Base-by-base conservation (phyloP, 2,113 vertebrate species). In the Mesoclemmys tuberculata region DNA sequence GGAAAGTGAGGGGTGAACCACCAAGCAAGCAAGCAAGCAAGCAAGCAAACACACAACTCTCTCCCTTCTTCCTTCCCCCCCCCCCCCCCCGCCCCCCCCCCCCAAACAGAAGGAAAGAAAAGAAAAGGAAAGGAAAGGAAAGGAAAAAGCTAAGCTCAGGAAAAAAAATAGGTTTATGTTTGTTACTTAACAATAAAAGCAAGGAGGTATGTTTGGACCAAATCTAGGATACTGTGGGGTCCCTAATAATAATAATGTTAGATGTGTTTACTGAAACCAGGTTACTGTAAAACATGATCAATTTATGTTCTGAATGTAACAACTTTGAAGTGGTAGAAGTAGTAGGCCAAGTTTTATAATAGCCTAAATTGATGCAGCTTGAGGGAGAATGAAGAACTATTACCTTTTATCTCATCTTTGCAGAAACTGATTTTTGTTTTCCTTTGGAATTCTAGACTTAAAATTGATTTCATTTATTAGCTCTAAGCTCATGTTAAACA, bases 391-490 rank as follows among this genome's bases (percentile, higher is more conserved):
- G 26, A 82, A 71, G 91, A 87, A 82, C 56, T 49, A 71, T 80
- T 94, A 93, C 52, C 52, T 4, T 91, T 46, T 91, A 71, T 87
- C 80, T 94, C 82, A 88, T 93, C 88, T 64, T 35, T 90, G 52
- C 61, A n/a, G 52, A 56, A 96, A 95, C 84, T 0, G 0, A 93
- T 96, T 93, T 90, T 29, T 77, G 41, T 77, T 85, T 94, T 97
- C 95, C 75, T 96, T 94, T 94, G 90, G 29, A 81, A 82, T 96
- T 94, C 88, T 89, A 80, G 84, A 96, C 87, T 82, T 87, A 48
- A 56, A 94, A 96, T 93, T 96, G 91, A 93, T 94, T 95, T 96
- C 85, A 82, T 58, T 96, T 90, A 82, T 94, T 90, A 92, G 88
- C 84, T 93, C 94, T 94, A 71, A 90, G 90, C 81, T 96, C 56